Evolutionary conservation across 64 coral and sea anemone species (phyloP), one percentile per base, ranked within the genome.

Genomic region (Astreopora myriophthalma): DNA sequence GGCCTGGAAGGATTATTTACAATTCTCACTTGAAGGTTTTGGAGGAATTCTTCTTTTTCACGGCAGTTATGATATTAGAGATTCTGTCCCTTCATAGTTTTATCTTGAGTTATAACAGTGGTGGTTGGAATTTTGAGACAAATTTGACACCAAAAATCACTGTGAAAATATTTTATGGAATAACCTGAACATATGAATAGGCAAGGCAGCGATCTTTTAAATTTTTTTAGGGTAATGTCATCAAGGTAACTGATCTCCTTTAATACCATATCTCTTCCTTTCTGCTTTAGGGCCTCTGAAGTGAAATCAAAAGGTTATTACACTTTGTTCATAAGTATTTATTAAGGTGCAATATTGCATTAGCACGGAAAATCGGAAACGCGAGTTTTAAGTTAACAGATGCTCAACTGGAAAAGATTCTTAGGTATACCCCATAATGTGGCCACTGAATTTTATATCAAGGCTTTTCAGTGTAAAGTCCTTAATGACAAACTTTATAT

Each of bases 381-480:
- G 13, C 20, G 4, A 6, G 11, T 46, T 5, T 17, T 62, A 14
- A 20, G 3, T n/a, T 61, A 61, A 61, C 3, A 61, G 57, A 20
- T 20, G 14, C 4, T 14, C 57, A 62, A 13, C 48, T 78, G 24
- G 39, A 19, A 24, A 3, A 26, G 14, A 6, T 22, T 64, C 34
- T 82, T 62, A 35, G 36, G 31, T 13, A 5, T 58, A 10, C 79
- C 79, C 7, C 79, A 83, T 20, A 31, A 3, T 3, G 79, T 83
- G 8, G 29, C 30, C 5, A 16, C 19, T 32, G 79, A 83, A 44
- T 46, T 55, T 62, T 83, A 61, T 23, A 55, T 35, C 23, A 83
- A 36, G 34, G 79, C 79, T 13, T 83, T 83, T 83, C 55, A 83
- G 23, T 83, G 64, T 14, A 83, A 65, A 60, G 36, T 83, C 8